These are phyloP conservation scores for Tokudaia muenninki DNA, from an alignment of 2,797 vertebrate genomes.

Conservation along the genomic window DNA sequence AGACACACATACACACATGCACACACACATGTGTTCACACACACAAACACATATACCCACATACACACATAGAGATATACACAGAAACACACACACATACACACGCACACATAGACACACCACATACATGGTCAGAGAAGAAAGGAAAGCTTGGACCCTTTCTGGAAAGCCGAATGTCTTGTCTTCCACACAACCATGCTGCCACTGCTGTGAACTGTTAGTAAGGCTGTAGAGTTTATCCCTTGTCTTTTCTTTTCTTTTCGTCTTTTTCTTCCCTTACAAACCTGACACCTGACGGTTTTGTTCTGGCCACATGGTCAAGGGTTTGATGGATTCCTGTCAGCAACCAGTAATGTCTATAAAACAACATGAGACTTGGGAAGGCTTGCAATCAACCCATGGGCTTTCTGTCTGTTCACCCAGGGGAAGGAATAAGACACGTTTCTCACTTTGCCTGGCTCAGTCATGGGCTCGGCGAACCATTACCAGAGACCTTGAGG, in stretches of 20 bases:
- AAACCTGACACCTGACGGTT: background rate
- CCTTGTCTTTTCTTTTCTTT: background rate
- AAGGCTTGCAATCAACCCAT: background rate
- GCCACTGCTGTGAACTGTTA: background rate
- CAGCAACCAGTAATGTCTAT: background rate
- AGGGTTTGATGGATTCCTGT: background rate
- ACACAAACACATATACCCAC: background rate
- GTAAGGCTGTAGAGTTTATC: background rate
- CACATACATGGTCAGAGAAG: background rate
- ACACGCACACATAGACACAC: too few relatives aligned
- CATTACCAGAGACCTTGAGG: background rate
- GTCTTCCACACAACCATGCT: background rate
- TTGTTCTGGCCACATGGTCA: background rate
- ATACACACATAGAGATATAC: background rate
- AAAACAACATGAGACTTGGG: rapidly evolving
- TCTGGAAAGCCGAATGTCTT: background rate
- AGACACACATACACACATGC: background rate
- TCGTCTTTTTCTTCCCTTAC: background rate
- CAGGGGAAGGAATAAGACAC: background rate
- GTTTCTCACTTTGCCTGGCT: background rate
- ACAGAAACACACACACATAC: background rate
- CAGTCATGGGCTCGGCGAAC: too few relatives aligned
- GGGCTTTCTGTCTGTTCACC: background rate
- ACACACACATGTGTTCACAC: background rate
- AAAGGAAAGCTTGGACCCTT: background rate